phyloP scores from a whole-genome alignment of 2,797 vertebrate species.

The Melanotaenia nigrans region DNA sequence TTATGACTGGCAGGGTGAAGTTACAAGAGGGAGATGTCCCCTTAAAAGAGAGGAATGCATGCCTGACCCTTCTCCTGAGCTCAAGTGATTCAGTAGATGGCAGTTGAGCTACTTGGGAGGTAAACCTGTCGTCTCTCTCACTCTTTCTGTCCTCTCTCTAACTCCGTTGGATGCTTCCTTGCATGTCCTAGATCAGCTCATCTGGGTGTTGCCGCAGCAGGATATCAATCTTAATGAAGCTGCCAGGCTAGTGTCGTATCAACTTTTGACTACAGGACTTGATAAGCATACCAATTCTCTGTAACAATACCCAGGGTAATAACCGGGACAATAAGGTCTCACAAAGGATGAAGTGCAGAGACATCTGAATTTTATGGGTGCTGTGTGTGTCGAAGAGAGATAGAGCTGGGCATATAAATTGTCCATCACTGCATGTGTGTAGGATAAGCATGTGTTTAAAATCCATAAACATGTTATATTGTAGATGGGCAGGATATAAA shows the following conservation, averaged over 20 bases:
- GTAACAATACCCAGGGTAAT: conserved; percentile 77
- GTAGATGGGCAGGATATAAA: conserved; percentile 19
- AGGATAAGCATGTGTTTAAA: conserved; percentile 39
- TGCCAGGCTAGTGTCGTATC: conserved; percentile 73
- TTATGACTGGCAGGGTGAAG: conserved; percentile 81
- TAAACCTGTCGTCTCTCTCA: conserved; percentile 49
- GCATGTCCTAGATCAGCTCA: conserved; percentile 67
- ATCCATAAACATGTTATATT: conserved; percentile 17
- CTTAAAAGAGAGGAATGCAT: conserved; percentile 73
- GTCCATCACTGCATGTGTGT: conserved; percentile 21
- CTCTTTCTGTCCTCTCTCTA: conserved; percentile 46
- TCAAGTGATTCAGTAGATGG: conserved; percentile 72
- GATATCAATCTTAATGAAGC: conserved; percentile 80
- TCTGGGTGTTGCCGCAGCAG: conserved; percentile 59
- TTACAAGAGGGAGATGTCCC: conserved; percentile 68
- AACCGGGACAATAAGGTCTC: conserved; percentile 77
- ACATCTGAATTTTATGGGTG: conserved; percentile 75
- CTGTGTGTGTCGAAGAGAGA: conserved; percentile 44
- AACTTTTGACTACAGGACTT: conserved; percentile 76
- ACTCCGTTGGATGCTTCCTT: conserved; percentile 46
- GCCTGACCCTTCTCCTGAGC: conserved; percentile 71
- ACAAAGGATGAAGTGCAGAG: conserved; percentile 75
- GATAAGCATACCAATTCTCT: conserved; percentile 79
- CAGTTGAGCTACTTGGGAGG: conserved; percentile 77
- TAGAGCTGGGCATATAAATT: conserved; percentile 40